Evolutionary conservation across 2,888 invertebrate species (phyloP), one percentile per base, ranked within the genome.

Genomic region (Habroteleia sp.): DNA sequence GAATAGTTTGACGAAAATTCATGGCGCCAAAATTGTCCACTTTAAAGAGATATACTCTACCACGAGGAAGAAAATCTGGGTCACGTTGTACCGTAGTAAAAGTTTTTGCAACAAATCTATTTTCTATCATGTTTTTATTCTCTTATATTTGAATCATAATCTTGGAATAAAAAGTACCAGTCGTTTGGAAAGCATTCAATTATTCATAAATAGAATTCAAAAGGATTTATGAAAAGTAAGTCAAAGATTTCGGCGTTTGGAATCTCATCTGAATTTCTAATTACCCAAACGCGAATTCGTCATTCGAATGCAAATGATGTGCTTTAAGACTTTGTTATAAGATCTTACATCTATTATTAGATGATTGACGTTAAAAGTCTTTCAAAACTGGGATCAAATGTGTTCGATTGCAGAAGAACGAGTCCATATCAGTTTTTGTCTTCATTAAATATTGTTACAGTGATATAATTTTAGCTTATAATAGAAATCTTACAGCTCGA

Each of bases 211-310:
- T 42, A 25, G 14, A 6, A 5, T 60, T 27, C n/a, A 25, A 37
- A 25, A n/a, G 14, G 31, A 25, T 27, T 46, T 37, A 27, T 37
- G 20, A 35, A 35, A 37, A 35, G 46, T 46, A 27, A 46, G 44
- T 44, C 17, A 16, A 35, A n/a, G 14, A 11, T 37, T 7, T 7
- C 29, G 16, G 2, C 27, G 13, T 14, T 25, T 14, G 7, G 5
- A 25, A 29, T 58, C 25, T 8, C 3, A 58, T 58, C 13, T 58
- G 58, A 44, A 58, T 58, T 42, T 44, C 16, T 58, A 44, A 44
- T 33, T 33, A 31, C 5, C 11, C 31, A 10, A 44, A 58, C 23
- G 20, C 35, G 16, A 2, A 35, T 44, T 35, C 39, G 23, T 11
- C 41, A 25, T 44, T 35, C 44, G 56, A 13, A 58, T 42, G 56